Percentiles rank a stretch among this genome's conserved stretches.
phyloP scores from a whole-genome alignment of 2,113 vertebrate species.

The Nasalis larvatus region DNA sequence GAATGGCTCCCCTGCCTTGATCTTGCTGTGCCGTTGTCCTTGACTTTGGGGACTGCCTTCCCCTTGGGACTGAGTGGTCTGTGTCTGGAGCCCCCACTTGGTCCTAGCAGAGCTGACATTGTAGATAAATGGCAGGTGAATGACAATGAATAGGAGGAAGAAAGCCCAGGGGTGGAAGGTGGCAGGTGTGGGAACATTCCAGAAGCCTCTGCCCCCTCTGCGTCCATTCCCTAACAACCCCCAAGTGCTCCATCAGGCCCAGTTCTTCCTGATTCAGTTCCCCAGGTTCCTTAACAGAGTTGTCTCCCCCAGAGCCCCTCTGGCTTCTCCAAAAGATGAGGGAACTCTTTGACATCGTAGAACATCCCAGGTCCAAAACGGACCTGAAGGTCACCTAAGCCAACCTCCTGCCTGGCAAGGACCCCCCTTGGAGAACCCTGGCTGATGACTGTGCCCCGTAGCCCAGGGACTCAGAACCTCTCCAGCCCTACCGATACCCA shows the following conservation, averaged over 20 bases:
- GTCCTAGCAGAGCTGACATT: background rate
- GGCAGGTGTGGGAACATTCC: accelerated
- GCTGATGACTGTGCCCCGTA: accelerated
- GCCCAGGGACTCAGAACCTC: accelerated
- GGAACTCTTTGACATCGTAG: accelerated
- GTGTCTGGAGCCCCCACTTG: background rate
- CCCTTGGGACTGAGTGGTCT: accelerated
- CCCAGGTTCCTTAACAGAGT: accelerated
- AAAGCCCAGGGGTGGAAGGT: accelerated
- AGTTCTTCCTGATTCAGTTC: accelerated
- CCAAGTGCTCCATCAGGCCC: accelerated
- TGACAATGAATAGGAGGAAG: accelerated
- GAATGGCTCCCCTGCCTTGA: accelerated
- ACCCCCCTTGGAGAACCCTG: accelerated
- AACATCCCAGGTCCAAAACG: background rate
- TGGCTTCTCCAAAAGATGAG: background rate
- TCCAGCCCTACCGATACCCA: background rate
- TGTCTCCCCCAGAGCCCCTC: background rate
- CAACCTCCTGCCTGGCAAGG: accelerated
- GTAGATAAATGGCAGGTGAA: accelerated
- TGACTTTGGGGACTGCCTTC: accelerated
- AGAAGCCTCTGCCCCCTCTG: accelerated
- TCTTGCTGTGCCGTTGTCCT: accelerated
- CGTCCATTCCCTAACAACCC: accelerated
- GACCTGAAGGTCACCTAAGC: accelerated